Base-by-base conservation (phyloP, 2,113 vertebrate species). In the Macrotis lagotis region DNA sequence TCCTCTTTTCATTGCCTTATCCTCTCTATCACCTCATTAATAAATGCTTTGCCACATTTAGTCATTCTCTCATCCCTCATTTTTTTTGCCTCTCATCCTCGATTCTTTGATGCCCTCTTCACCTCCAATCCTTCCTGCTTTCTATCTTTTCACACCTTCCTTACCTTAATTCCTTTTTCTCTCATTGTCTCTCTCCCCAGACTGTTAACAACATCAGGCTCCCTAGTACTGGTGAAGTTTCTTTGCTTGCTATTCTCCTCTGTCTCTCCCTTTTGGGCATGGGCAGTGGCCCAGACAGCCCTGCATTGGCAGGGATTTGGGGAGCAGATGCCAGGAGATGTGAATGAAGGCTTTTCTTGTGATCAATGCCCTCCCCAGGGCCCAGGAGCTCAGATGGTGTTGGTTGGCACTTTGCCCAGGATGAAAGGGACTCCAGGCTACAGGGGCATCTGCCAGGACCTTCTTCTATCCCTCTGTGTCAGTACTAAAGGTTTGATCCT, bases 331-430 rank as follows among this genome's bases (percentile, higher is more conserved):
- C 97, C 97, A 97, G 92, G 94, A 96, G 97, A 97, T 96, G 96
- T 97, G 96, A 96, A 94, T 93, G 96, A 96, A 97, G 95, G 96
- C 90, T 97, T 98, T 98, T 96, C 97, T 97, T 96, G 96, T 96
- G 97, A 95, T 95, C 97, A 88, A 93, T 92, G 95, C 93, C 94
- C 96, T 97, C 97, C 66, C 94, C 88, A 94, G 96, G 97, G 96
- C 95, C 93, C 94, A 90, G 96, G 95, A 94, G 94, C 97, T 97
- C 97, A 97, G 97, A 97, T 96, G 96, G 96, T 94, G n/a, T 83
- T 92, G 90, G 51, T 28, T 97, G 97, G 97, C 96, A 25, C n/a
- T 0, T n/a, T 89, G 97, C 97, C 97, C 93, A 51, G 93, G 92
- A 95, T 94, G 83, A 96, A 93, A 95, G 91, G 96, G 96, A 95